Base-by-base conservation (phyloP, 2,888 invertebrate species). In the Protonemura montana region DNA sequence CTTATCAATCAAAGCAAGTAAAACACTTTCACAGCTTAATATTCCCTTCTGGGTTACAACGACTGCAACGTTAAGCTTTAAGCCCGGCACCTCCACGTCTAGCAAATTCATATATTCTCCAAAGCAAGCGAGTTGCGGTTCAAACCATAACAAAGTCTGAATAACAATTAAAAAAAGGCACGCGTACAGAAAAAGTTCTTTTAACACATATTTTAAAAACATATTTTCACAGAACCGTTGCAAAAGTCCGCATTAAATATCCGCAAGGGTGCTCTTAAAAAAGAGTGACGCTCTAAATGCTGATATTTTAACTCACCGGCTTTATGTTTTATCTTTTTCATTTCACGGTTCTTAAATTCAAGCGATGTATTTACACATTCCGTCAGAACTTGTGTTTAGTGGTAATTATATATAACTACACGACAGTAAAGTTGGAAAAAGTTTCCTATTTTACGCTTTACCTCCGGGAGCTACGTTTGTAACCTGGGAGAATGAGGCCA, bases 331-430 rank as follows among this genome's bases (percentile, higher is more conserved):
- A 78, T 78, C 27, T 78, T 78, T 78, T 78, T 2, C 78, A 78
- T 29, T 78, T 78, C 27, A 29, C 78, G 16, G 10, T 78, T 78
- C 29, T 29, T 78, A 78, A 78, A 78, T 78, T 78, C n/a, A 78
- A 78, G 59, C 59, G 59, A 59, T 59, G 78, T 78, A 78, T 78
- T 78, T 78, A 59, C 59, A 59, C 59, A 21, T 59, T 59, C 59
- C 59, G 59, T 59, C 59, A 59, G 59, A 59, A 59, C 16, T 59
- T 59, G 59, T 59, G 59, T 59, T 59, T 59, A 59, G 59, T 21
- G 59, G 59, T 59, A 59, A 21, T 59, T 59, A 59, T 10, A 59
- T 59, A 59, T 21, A 59, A 59, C 59, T 59, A 13, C 59, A 59
- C 6, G 59, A 59, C 59, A 59, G 21, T 59, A 21, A 59, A 59